Evolutionary conservation across 2,113 vertebrate genomes (phyloP), one percentile per base, ranked within the genome.

Genomic region (Jacana jacana): DNA sequence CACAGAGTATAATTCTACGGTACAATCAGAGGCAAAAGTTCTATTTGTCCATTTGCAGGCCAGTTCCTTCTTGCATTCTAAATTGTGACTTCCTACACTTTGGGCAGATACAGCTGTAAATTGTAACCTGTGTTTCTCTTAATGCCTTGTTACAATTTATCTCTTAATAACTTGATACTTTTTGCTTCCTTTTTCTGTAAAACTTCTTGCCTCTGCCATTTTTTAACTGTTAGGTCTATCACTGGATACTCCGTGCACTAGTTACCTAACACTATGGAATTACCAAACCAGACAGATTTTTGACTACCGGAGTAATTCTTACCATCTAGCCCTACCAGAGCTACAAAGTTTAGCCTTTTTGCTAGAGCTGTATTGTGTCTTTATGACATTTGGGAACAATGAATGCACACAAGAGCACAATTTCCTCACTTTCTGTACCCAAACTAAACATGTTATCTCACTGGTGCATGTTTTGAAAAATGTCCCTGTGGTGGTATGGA

Each of bases 391-490:
- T 25, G 66, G 37, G 51, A 92, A 93, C 82, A 91, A 49, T 90
- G 61, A 81, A 55, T 37, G 40, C 64, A 31, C 76, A 89, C 83
- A 87, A 54, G 68, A 83, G 81, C 91, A 68, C 63, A 37, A 42
- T 86, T 96, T 95, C 94, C 95, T 93, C 65, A 83, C 84, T 86
- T 84, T 96, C 94, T 76, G 28, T 66, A 42, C 30, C 27, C 81
- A 61, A 19, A 42, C 82, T 85, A 30, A 77, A 70, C 10, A 24
- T 80, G 95, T 97, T 97, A 96, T 96, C 95, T 95, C 69, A 65
- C 69, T 69, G 72, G 64, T 66, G 42, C 94, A 75, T 90, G 70
- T 88, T 95, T 90, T 91, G 75, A 65, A 97, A 87, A 88, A 81
- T 81, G 37, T 80, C 75, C 52, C n/a, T 12, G 13, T 25, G 31